These are phyloP conservation scores for Halisarca cf. caerulea DNA, from an alignment of 37 sponge, comb jelly and placozoan genomes.

Conservation along the genomic window DNA sequence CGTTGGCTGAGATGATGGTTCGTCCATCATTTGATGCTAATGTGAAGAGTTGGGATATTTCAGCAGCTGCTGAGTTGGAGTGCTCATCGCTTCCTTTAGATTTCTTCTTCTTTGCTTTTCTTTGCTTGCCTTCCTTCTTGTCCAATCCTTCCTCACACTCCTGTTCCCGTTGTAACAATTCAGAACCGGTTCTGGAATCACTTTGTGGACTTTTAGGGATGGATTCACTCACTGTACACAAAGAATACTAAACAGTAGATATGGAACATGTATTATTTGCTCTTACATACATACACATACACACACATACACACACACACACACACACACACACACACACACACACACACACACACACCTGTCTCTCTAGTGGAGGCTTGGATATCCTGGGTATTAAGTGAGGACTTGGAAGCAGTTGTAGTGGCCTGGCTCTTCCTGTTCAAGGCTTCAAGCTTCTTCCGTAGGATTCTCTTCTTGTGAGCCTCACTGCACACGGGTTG, in stretches of 20 bases:
- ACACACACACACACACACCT: too few species aligned
- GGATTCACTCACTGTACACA: too few species aligned
- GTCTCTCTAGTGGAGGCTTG: too few species aligned
- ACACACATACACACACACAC: too few species aligned
- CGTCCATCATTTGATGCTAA: background rate
- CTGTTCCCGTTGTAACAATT: conserved; percentile 1
- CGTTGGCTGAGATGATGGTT: conserved; percentile 10
- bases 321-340: too few species aligned
- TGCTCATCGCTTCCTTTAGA: background rate
- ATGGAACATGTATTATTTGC: too few species aligned
- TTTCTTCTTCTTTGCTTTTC: conserved; percentile 3
- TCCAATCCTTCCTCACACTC: background rate
- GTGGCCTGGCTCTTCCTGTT: too few species aligned
- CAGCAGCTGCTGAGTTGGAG: background rate
- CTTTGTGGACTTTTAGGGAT: background rate
- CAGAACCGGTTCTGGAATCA: conserved; percentile 11
- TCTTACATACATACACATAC: too few species aligned
- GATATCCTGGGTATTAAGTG: too few species aligned
- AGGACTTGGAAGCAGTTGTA: too few species aligned
- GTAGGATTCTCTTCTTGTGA: background rate
- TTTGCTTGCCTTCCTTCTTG: background rate
- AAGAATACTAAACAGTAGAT: too few species aligned
- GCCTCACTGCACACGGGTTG: background rate
- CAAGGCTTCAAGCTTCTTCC: background rate
- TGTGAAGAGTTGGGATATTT: background rate